A percentile compares a stretch with the other conserved stretches of the same genome.
phyloP scores from a whole-genome alignment of 1,140 invertebrate species.

The Drosophila ananassae region DNA sequence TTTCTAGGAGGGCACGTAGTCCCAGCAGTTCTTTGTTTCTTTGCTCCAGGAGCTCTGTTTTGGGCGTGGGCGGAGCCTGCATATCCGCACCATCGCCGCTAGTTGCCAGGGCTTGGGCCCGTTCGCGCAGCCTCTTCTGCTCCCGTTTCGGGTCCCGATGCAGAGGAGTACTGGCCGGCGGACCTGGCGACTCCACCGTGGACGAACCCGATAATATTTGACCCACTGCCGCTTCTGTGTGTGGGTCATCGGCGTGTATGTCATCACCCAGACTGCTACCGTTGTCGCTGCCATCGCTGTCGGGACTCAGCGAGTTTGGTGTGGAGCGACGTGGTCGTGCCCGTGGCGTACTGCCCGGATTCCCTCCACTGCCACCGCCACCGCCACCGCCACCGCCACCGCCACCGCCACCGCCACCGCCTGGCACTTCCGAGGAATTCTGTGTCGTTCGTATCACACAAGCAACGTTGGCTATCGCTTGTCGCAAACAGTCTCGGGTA shows the following conservation, averaged over 20 bases:
- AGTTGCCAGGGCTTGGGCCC: not conserved
- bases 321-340: not conserved
- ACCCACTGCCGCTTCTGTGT: not conserved
- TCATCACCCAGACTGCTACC: conserved; percentile 7
- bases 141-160: not conserved
- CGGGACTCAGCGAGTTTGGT: conserved; percentile 5
- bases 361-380: no score
- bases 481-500: conserved; percentile 37
- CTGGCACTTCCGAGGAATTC: not conserved
- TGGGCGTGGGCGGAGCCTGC: conserved; percentile 64
- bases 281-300: conserved; percentile 8
- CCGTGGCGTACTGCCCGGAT: not conserved
- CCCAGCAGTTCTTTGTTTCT: conserved; percentile 60
- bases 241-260: not conserved
- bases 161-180: conserved; percentile 2
- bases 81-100: not conserved
- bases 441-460: not conserved
- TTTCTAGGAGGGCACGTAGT: conserved; percentile 59
- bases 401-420: no score
- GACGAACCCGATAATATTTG: not conserved
- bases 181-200: not conserved
- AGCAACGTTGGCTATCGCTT: conserved; percentile 46
- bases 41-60: conserved; percentile 62
- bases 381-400: no score
- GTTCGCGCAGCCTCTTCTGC: not conserved